These are phyloP conservation scores for Drosophila setifemur DNA, from an alignment of 1,140 invertebrate genomes.

Conservation along the genomic window DNA sequence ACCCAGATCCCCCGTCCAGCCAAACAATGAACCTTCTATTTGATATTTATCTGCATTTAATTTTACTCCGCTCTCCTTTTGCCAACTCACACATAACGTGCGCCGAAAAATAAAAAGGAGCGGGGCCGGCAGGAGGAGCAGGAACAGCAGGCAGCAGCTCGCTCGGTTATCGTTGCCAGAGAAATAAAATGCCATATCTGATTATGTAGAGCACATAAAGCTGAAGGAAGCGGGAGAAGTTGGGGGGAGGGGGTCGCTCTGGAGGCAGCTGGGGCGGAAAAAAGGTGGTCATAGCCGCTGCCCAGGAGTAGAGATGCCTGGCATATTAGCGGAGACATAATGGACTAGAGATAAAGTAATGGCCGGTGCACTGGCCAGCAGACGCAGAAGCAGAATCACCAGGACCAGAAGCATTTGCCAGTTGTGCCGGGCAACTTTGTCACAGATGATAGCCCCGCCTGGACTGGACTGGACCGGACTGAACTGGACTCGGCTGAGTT, in stretches of 20 bases:
- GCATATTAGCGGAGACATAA: constrained; percentile 72
- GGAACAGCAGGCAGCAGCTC: neutral
- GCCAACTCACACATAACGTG: constrained; percentile 20
- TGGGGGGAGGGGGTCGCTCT: neutral
- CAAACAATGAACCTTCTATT: constrained; percentile 75
- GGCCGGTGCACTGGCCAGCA: constrained; percentile 52
- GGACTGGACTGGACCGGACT: too few species aligned
- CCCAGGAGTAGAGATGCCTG: constrained; percentile 63
- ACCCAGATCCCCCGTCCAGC: constrained; percentile 2
- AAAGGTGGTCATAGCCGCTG: constrained; percentile 33
- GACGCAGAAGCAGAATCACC: neutral
- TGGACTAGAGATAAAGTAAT: constrained; percentile 67
- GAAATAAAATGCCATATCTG: constrained; percentile 78
- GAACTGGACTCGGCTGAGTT: neutral
- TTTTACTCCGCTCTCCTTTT: constrained; percentile 29
- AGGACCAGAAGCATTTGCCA: constrained; percentile 9
- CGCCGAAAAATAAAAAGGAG: constrained; percentile 18
- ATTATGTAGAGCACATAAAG: constrained; percentile 74
- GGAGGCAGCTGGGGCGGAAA: constrained; percentile 41
- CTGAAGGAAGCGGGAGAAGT: constrained; percentile 22
- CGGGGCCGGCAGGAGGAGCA: neutral
- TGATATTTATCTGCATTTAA: constrained; percentile 78
- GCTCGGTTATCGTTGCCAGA: constrained; percentile 35
- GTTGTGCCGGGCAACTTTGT: constrained; percentile 1
- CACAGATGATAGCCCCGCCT: too few species aligned